phyloP scores from a whole-genome alignment of 1,140 invertebrate species.

The Listronotus oregonensis region DNA sequence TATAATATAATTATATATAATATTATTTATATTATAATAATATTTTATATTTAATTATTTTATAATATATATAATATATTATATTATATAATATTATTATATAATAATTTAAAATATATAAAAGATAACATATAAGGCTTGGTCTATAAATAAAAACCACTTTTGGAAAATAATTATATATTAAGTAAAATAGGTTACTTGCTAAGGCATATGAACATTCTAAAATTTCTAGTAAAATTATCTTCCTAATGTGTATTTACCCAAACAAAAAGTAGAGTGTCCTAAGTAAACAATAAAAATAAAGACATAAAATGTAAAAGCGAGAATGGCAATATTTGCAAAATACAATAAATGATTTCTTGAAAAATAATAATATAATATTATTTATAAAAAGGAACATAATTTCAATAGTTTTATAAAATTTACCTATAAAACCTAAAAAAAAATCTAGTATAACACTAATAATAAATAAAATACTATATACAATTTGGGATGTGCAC shows the following conservation, averaged over 20 bases:
- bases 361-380: background rate
- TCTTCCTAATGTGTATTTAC: background rate
- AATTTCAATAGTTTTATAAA: background rate
- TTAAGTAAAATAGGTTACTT: background rate
- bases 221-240: constrained; percentile 9
- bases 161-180: background rate
- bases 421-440: background rate
- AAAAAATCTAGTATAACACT: background rate
- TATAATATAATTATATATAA: too few relatives aligned
- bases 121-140: too few relatives aligned
- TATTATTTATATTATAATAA: too few relatives aligned
- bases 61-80: too few relatives aligned
- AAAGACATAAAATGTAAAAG: too few relatives aligned
- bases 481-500: background rate
- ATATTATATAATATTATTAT: too few relatives aligned
- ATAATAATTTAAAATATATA: too few relatives aligned
- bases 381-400: background rate
- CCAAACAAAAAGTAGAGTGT: too few relatives aligned
- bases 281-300: too few relatives aligned
- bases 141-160: too few relatives aligned
- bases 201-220: constrained; percentile 8
- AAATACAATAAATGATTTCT: background rate
- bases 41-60: too few relatives aligned
- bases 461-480: background rate
- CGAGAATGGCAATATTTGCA: too few relatives aligned